Evolutionary conservation across 2,797 vertebrate species (phyloP).

Genomic region (Bufotes viridis): DNA sequence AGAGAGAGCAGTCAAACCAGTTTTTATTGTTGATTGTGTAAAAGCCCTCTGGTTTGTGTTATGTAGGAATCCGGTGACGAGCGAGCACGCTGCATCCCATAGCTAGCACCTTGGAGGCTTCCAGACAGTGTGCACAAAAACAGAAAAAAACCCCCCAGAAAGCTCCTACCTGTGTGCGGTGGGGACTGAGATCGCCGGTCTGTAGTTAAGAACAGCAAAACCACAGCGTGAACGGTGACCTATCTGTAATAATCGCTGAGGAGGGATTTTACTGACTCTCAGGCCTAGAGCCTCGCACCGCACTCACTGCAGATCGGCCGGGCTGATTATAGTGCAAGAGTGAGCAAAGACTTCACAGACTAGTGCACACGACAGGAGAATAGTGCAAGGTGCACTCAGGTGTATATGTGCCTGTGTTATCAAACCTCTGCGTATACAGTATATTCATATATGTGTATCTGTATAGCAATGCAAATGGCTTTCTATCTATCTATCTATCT

Average conservation of each 20-base stretch:
- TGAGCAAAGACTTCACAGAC: conserved; percentile 19
- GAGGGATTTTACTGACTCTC: background rate
- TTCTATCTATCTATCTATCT: background rate
- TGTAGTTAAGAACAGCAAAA: background rate
- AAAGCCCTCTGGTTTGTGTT: conserved; percentile 55
- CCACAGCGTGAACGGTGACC: background rate
- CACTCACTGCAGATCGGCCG: background rate
- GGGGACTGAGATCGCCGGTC: background rate
- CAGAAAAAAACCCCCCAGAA: background rate
- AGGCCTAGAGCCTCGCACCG: conserved; percentile 4
- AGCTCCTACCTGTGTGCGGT: background rate
- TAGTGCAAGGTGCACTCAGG: too few species aligned
- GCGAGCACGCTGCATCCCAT: conserved; percentile 10
- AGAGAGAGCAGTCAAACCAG: conserved; percentile 58
- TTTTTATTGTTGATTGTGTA: conserved; percentile 63
- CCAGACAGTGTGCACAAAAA: background rate
- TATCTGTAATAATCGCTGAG: conserved; percentile 22
- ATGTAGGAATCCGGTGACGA: conserved; percentile 54
- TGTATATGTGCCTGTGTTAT: background rate
- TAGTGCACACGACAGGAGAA: background rate
- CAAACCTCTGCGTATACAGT: background rate
- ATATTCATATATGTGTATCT: background rate
- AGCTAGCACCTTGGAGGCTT: conserved; percentile 11
- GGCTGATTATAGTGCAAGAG: background rate
- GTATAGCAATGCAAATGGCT: background rate